Base-by-base conservation (phyloP, 2,113 vertebrate species). In the Cyprinodon variegatus region DNA sequence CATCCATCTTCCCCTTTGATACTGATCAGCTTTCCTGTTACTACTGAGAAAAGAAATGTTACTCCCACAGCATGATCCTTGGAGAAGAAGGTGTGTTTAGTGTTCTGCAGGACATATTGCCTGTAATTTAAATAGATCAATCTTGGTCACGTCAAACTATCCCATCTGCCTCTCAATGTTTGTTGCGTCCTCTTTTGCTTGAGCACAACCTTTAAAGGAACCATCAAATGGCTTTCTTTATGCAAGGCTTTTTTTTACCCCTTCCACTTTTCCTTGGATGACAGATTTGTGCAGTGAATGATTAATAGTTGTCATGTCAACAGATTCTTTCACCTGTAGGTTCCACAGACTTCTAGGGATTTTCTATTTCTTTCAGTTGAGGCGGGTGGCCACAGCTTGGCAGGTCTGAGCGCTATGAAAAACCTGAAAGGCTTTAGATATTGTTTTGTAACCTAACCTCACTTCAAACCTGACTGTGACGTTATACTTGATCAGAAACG, bases 401-500 rank as follows among this genome's bases (percentile, higher is more conserved):
- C 9, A 41, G 41, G 41, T 41, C 41, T 1, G 5, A 41, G 41
- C 9, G 41, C 41, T 41, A 4, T 41, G 41, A 6, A 9, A 41
- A 9, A 41, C 9, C 5, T 3, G 4, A 41, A 41, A 41, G 9
- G 41, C 41, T 41, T 41, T 4, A 9, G 41, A 41, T 41, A 41
- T 41, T 62, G 4, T 38, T 62, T 37, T 29, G 3, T 63, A 38
- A 13, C 6, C 5, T 38, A 36, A 6, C 36, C 14, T 4, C 36
- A 37, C 37, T 63, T 29, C 4, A 29, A 29, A 29, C 29, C 29
- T 29, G 29, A 29, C 29, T 29, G 29, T 29, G 29, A 29, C 29
- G 29, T 29, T 29, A 29, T 29, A 1, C 29, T 29, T 29, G 29
- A 62, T 50, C 82, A 77, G 60, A 83, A 61, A 77, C 39, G 64